Conservation (phyloP, 2,888 invertebrate genomes). For the Phytoseiulus persimilis region DNA sequence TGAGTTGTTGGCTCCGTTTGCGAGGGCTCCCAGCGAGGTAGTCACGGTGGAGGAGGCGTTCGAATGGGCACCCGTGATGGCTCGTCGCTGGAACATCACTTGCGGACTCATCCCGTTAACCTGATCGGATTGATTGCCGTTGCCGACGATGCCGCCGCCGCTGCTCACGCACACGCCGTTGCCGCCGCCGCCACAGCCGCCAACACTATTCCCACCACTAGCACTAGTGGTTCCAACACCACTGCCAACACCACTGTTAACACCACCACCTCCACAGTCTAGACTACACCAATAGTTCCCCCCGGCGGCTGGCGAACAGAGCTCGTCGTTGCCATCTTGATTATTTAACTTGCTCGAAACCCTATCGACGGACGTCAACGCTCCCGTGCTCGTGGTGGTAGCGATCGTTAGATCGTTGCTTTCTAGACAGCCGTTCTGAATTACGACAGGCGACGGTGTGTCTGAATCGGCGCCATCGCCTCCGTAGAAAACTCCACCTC, state of each 20-base stretch:
- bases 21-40: not conserved
- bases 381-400: not conserved
- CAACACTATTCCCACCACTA: not conserved
- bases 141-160: not conserved
- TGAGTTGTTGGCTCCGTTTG: not conserved
- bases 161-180: not conserved
- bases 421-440: slow-evolving; percentile 5
- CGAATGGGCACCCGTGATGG: slow-evolving; percentile 29
- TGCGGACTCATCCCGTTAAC: slow-evolving; percentile 22
- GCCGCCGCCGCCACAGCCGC: not conserved
- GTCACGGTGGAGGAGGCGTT: slow-evolving; percentile 16
- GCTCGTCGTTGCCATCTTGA: slow-evolving; percentile 5
- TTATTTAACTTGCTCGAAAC: not conserved
- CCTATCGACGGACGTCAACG: not conserved
- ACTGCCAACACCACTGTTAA: slow-evolving; percentile 18
- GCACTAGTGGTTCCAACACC: not conserved
- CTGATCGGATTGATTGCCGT: slow-evolving; percentile 7
- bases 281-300: slow-evolving; percentile 11
- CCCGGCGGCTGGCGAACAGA: not conserved
- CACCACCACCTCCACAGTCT: slow-evolving; percentile 20
- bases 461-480: not conserved
- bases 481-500: slow-evolving; percentile 10
- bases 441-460: not conserved
- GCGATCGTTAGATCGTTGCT: not conserved
- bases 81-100: slow-evolving; percentile 34